Percentiles rank a stretch among this genome's conserved stretches.
Evolutionary conservation across 2,797 vertebrate species (phyloP).

Genomic region (Myripristis jacobus): DNA sequence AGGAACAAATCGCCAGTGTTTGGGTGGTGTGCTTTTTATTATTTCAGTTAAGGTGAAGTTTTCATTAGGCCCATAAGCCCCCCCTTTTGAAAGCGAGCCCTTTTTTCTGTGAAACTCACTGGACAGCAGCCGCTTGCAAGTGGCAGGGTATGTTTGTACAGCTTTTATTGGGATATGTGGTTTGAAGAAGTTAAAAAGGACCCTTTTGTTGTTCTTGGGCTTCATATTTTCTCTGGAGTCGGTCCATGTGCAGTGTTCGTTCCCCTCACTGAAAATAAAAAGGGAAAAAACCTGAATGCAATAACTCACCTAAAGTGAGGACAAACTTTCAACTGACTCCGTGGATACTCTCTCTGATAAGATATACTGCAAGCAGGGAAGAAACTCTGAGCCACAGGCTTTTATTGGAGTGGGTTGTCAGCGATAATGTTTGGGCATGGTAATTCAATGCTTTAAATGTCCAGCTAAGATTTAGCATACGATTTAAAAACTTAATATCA

Average conservation of each 20-base stretch:
- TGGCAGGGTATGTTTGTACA: slow-evolving; percentile 88
- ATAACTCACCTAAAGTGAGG: slow-evolving; percentile 79
- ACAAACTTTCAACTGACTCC: slow-evolving; percentile 70
- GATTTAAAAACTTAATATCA: slow-evolving; percentile 42
- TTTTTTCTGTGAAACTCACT: slow-evolving; percentile 73
- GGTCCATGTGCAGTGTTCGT: slow-evolving; percentile 77
- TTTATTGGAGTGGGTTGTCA: slow-evolving; percentile 39
- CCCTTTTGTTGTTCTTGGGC: slow-evolving; percentile 85
- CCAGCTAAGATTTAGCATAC: slow-evolving; percentile 36
- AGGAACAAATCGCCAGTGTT: slow-evolving; percentile 74
- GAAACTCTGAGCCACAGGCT: slow-evolving; percentile 47
- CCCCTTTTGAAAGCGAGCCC: slow-evolving; percentile 64
- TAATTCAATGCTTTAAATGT: slow-evolving; percentile 49
- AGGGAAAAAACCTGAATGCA: slow-evolving; percentile 66
- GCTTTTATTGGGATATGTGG: slow-evolving; percentile 89
- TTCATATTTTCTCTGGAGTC: slow-evolving; percentile 85
- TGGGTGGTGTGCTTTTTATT: slow-evolving; percentile 78
- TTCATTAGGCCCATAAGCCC: slow-evolving; percentile 80
- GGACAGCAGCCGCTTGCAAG: slow-evolving; percentile 82
- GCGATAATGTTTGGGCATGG: slow-evolving; percentile 42
- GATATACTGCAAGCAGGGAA: slow-evolving; percentile 55
- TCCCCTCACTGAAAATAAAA: slow-evolving; percentile 73
- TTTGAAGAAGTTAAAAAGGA: slow-evolving; percentile 88
- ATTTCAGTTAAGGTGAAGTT: slow-evolving; percentile 82
- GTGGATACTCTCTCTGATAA: slow-evolving; percentile 72